phyloP scores from a whole-genome alignment of 2,113 vertebrate species.

The Anoura caudifer region DNA sequence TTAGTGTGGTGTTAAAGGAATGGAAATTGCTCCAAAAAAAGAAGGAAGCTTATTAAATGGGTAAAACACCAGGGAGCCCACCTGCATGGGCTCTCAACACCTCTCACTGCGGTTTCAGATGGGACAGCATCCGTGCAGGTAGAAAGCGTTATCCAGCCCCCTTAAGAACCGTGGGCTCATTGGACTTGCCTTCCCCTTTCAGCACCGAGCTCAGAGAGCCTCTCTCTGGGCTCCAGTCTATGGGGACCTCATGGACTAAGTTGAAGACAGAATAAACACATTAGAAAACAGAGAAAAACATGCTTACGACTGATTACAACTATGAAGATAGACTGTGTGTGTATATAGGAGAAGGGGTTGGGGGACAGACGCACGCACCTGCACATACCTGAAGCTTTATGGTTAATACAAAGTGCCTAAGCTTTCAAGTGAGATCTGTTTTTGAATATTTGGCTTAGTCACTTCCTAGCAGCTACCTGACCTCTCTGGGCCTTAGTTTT shows the following conservation, averaged over 20 bases:
- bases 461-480: background rate
- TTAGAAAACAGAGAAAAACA: slow-evolving; percentile 33
- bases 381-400: background rate
- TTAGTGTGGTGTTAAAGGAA: background rate
- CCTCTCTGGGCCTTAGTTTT: slow-evolving; percentile 4
- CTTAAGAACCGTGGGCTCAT: background rate
- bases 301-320: background rate
- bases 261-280: slow-evolving; percentile 54
- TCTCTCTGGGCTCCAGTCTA: background rate
- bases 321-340: background rate
- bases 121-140: background rate
- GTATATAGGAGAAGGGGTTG: accelerated
- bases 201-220: background rate
- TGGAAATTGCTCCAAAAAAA: background rate
- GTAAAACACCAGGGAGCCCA: background rate
- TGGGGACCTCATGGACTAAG: slow-evolving; percentile 38
- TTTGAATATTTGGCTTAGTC: background rate
- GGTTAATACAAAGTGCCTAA: background rate
- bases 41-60: slow-evolving; percentile 1
- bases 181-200: background rate
- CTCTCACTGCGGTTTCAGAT: background rate
- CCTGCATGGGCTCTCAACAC: background rate
- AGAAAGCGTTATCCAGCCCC: background rate
- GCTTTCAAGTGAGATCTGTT: background rate
- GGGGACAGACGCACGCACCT: accelerated